phyloP scores from a whole-genome alignment of 2,113 vertebrate genomes.

The Pelodiscus sinensis region DNA sequence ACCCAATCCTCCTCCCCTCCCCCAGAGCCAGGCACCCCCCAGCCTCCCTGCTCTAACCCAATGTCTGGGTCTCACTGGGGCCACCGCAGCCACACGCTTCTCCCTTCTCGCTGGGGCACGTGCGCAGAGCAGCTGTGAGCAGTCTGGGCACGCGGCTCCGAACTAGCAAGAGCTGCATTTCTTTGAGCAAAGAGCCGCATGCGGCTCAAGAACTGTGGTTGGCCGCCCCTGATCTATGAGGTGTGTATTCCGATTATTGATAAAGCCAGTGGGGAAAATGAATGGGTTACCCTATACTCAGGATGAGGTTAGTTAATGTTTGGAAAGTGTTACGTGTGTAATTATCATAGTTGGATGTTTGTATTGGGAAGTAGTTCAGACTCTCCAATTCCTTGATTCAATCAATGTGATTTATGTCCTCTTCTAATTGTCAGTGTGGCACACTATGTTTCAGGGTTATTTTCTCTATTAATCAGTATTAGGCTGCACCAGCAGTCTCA shows the following conservation, averaged over 20 bases:
- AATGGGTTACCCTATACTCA: background rate
- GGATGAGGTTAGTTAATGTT: background rate
- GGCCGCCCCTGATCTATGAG: fast-evolving
- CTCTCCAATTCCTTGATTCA: background rate
- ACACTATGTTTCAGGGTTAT: background rate
- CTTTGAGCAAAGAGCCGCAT: no score
- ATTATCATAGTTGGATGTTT: background rate
- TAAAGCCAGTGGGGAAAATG: background rate
- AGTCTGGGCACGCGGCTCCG: no score
- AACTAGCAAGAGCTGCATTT: no score
- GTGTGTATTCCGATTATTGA: background rate
- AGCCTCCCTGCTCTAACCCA: no score
- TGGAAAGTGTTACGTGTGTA: background rate
- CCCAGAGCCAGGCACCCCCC: no score
- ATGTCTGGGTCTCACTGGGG: no score
- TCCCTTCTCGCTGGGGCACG: no score
- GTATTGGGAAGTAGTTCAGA: background rate
- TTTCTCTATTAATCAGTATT: background rate
- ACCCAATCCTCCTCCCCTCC: no score
- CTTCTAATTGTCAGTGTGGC: background rate
- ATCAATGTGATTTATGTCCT: background rate
- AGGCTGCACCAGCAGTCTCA: background rate
- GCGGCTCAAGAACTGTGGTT: no score
- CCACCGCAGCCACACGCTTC: no score
- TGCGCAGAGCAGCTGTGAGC: no score